Conservation (phyloP, 1,140 invertebrate genomes). For the Anoplolepis gracilipes region DNA sequence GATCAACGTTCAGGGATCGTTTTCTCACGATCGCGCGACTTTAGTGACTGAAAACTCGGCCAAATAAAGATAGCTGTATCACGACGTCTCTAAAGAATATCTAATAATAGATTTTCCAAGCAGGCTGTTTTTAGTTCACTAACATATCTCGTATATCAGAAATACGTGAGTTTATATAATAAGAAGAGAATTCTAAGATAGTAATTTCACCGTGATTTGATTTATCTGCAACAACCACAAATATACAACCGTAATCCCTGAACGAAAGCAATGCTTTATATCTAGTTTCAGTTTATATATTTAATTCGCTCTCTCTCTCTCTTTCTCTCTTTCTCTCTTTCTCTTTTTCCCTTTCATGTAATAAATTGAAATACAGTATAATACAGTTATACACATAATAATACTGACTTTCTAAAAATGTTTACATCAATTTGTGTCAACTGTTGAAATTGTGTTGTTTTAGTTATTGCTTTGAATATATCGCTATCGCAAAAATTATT, state of each 20-base stretch:
- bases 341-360: too few relatives aligned
- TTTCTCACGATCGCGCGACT: slow-evolving; percentile 38
- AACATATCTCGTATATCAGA: slow-evolving; percentile 18
- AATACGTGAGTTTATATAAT: background rate
- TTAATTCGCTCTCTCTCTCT: background rate
- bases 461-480: background rate
- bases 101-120: slow-evolving; percentile 40
- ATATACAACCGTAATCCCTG: background rate
- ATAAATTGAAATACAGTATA: too few relatives aligned
- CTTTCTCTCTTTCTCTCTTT: too few relatives aligned
- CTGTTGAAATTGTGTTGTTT: background rate
- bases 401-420: background rate
- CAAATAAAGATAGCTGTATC: slow-evolving; percentile 27
- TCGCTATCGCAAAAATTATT: background rate
- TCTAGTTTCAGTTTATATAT: background rate
- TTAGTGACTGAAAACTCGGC: slow-evolving; percentile 12
- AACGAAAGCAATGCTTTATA: background rate
- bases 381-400: background rate
- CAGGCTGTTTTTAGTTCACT: slow-evolving; percentile 17
- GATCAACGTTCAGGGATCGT: background rate
- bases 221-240: background rate
- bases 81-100: background rate
- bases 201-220: slow-evolving; percentile 7
- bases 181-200: slow-evolving; percentile 6
- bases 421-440: background rate